Conservation (phyloP, 2,888 invertebrate species). For the Cataglyphis albicans region DNA sequence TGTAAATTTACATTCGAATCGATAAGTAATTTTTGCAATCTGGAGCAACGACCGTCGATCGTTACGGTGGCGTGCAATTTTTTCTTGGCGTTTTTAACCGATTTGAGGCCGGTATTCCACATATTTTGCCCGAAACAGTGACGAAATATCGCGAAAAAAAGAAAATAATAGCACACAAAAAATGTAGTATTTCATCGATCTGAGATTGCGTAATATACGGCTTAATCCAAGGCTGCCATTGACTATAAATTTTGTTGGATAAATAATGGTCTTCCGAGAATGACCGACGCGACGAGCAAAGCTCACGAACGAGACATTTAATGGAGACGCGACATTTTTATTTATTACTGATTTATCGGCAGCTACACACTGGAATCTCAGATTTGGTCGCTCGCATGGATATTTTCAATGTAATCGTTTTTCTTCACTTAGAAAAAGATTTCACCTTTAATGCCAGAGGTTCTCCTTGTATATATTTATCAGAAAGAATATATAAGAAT, state of each 20-base stretch:
- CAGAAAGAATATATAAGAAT: background rate
- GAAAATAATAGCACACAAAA: constrained; percentile 9
- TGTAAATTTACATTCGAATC: constrained; percentile 58
- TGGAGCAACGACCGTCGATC: constrained; percentile 63
- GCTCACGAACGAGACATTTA: constrained; percentile 63
- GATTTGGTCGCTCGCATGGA: constrained; percentile 67
- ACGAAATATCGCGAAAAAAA: constrained; percentile 3
- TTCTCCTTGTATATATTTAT: background rate
- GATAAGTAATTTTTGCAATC: constrained; percentile 48
- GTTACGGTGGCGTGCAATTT: background rate
- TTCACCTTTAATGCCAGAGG: background rate
- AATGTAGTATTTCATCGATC: constrained; percentile 15
- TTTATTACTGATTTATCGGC: constrained; percentile 78
- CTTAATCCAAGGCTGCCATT: constrained; percentile 75
- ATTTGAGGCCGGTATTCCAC: constrained; percentile 48
- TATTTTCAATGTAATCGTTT: constrained; percentile 10
- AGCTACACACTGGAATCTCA: constrained; percentile 71
- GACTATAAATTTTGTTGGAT: constrained; percentile 76
- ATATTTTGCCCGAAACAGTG: constrained; percentile 22
- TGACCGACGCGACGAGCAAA: constrained; percentile 13
- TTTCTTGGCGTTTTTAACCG: constrained; percentile 11
- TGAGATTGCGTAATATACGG: constrained; percentile 71
- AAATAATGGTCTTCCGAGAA: constrained; percentile 63
- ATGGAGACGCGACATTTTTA: constrained; percentile 76
- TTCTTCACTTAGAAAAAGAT: constrained; percentile 11